A percentile compares a stretch with the other conserved stretches of the same genome.
These are phyloP conservation scores for Parapsyche elsis DNA, from an alignment of 1,140 invertebrate genomes.

Conservation along the genomic window DNA sequence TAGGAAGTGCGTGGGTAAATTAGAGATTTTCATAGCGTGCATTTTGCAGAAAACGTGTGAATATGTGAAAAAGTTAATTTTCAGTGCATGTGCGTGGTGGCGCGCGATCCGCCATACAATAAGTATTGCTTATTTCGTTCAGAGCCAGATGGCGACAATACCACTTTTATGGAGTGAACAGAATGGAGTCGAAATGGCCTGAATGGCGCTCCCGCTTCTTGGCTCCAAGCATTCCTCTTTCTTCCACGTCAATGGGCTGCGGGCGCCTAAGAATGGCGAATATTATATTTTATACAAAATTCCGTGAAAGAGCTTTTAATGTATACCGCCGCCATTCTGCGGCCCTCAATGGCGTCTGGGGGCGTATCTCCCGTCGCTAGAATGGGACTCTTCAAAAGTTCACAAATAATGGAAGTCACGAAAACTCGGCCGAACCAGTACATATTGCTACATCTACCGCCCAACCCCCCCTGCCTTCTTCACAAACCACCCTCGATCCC, in stretches of 20 bases:
- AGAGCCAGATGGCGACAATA: constrained; percentile 56
- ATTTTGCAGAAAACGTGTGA: background rate
- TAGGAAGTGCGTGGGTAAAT: too few species aligned
- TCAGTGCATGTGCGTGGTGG: constrained; percentile 23
- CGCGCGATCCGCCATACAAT: constrained; percentile 51
- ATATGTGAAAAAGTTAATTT: background rate
- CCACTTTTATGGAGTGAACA: constrained; percentile 56
- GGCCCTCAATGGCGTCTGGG: constrained; percentile 45
- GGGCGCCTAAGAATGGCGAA: constrained; percentile 52
- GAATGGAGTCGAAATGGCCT: constrained; percentile 57
- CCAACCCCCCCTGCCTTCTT: background rate
- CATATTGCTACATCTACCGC: constrained; percentile 14
- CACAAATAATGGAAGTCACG: constrained; percentile 53
- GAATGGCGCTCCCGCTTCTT: constrained; percentile 54
- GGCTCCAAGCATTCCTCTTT: constrained; percentile 55
- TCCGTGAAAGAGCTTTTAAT: constrained; percentile 55
- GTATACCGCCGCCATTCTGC: constrained; percentile 54
- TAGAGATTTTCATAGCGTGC: too few species aligned
- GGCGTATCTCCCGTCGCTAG: constrained; percentile 50
- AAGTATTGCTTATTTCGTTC: constrained; percentile 57
- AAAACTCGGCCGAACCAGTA: constrained; percentile 37
- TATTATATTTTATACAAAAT: constrained; percentile 57
- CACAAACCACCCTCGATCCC: too few species aligned
- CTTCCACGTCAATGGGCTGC: constrained; percentile 54
- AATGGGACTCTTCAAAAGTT: constrained; percentile 53